A percentile compares a stretch with the other conserved stretches of the same genome.
Evolutionary conservation across 2,113 vertebrate species (phyloP).

Genomic region (Chloroceryle aenea): DNA sequence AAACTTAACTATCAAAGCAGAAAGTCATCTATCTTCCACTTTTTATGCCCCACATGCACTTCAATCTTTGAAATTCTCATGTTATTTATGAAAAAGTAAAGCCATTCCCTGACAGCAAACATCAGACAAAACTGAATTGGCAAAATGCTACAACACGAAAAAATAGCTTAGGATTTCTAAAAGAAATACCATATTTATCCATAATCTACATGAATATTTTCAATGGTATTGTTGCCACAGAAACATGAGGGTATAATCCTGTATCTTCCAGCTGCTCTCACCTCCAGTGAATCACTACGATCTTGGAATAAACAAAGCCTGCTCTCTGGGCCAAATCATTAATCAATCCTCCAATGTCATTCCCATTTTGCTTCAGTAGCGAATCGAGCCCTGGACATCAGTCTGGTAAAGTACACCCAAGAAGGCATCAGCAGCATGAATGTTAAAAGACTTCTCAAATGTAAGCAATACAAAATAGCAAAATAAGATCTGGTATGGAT

Average conservation of each 20-base stretch:
- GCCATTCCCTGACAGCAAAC: not conserved
- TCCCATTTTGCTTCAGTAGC: not conserved
- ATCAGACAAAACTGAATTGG: not conserved
- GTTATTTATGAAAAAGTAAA: not conserved
- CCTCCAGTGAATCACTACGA: not conserved
- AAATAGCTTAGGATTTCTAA: not conserved
- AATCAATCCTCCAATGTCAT: not conserved
- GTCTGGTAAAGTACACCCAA: not conserved
- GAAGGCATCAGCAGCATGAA: not conserved
- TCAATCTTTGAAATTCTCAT: not conserved
- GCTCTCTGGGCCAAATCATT: not conserved
- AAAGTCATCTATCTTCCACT: not conserved
- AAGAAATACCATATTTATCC: constrained; percentile 62
- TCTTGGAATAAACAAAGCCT: constrained; percentile 52
- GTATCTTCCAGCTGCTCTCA: constrained; percentile 59
- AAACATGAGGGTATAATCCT: constrained; percentile 43
- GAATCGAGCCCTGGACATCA: not conserved
- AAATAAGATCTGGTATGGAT: not conserved
- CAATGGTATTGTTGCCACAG: constrained; percentile 31
- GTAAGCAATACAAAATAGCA: not conserved
- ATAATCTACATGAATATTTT: constrained; percentile 44
- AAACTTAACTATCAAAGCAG: not conserved
- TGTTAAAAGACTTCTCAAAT: not conserved
- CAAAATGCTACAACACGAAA: not conserved
- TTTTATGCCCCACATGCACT: not conserved